These are phyloP conservation scores for Tragulus kanchil DNA, from an alignment of 2,113 vertebrate genomes.

Conservation along the genomic window DNA sequence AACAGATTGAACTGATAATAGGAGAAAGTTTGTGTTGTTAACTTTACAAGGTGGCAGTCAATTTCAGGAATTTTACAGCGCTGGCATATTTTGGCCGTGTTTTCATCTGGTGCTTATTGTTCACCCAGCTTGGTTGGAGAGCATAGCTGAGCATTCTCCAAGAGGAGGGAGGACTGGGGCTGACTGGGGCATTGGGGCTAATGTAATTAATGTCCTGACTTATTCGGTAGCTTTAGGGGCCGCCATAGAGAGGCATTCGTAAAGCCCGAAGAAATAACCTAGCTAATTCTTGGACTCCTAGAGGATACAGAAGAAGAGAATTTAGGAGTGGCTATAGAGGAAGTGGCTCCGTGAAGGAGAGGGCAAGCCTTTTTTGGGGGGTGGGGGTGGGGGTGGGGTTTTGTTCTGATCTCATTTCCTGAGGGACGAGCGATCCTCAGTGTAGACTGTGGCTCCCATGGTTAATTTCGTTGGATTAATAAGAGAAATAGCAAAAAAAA, in stretches of 20 bases:
- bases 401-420: not conserved
- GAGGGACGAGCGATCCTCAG: not conserved
- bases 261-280: not conserved
- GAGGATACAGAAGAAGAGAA: not conserved
- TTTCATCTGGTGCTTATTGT: slow-evolving; percentile 50
- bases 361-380: not conserved
- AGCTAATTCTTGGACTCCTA: not conserved
- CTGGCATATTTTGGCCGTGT: not conserved
- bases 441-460: not conserved
- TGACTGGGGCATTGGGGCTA: not conserved
- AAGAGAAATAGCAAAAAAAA: not conserved
- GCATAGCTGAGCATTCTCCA: not conserved
- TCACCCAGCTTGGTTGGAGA: not conserved
- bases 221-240: not conserved
- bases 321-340: not conserved
- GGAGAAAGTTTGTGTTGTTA: slow-evolving; percentile 71
- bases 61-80: slow-evolving; percentile 70
- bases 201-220: not conserved
- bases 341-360: not conserved
- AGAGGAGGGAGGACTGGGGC: not conserved
- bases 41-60: slow-evolving; percentile 73
- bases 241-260: not conserved
- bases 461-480: not conserved
- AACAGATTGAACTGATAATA: slow-evolving; percentile 76
- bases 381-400: not conserved